phyloP scores from a whole-genome alignment of 2,113 vertebrate species.

The Pao palembangensis region DNA sequence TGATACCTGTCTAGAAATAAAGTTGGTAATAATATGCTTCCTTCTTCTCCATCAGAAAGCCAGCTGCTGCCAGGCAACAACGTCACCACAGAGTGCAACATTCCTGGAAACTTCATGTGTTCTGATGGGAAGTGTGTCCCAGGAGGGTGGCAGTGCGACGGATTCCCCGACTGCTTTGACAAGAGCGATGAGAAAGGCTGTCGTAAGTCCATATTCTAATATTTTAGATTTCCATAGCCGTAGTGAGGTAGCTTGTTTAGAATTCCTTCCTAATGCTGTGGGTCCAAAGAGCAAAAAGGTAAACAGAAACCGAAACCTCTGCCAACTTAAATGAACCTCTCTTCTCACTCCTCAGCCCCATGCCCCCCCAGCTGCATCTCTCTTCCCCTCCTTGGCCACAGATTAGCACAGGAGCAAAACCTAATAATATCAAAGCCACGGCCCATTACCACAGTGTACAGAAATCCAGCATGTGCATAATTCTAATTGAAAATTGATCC shows the following conservation, averaged over 20 bases:
- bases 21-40: constrained; percentile 1
- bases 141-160: constrained; percentile 90
- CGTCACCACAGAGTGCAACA: constrained; percentile 94
- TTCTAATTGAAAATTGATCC: constrained; percentile 53
- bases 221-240: neutral
- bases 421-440: constrained; percentile 61
- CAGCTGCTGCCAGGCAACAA: constrained; percentile 94
- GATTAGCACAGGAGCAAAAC: constrained; percentile 41
- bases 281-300: neutral
- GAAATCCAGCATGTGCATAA: constrained; percentile 40
- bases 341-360: constrained; percentile 9
- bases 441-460: constrained; percentile 32
- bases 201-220: constrained; percentile 80
- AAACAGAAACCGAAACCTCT: neutral
- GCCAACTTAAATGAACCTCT: constrained; percentile 34
- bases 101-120: constrained; percentile 96
- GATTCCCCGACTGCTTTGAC: constrained; percentile 90
- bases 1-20: constrained; percentile 14
- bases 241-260: constrained; percentile 10
- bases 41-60: constrained; percentile 70
- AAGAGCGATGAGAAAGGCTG: constrained; percentile 93
- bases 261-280: constrained; percentile 1
- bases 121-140: constrained; percentile 90
- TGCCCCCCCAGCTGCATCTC: neutral
- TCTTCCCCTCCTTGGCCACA: constrained; percentile 20